Evolutionary conservation across 2,113 vertebrate genomes (phyloP), one percentile per base, ranked within the genome.

Genomic region (Catharus fuscescens): DNA sequence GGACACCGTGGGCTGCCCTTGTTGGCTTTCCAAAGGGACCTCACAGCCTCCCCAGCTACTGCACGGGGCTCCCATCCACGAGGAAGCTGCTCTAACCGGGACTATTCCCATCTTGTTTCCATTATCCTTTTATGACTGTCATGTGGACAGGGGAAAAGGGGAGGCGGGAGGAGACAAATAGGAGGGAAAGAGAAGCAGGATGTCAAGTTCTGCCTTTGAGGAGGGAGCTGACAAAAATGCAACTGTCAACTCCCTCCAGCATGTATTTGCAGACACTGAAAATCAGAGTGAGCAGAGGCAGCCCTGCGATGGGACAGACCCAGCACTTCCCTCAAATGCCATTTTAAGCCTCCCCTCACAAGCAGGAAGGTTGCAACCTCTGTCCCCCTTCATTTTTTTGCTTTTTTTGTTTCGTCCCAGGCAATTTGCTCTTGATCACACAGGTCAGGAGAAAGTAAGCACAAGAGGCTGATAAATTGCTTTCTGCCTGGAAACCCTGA

Each of bases 61-160:
- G 92, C 52, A 3, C 1, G 5, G 1, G 1, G 69, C 57, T 94
- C 61, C 67, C 69, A 74, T 80, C 86, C 92, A 95, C 88, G 69
- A 74, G 90, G 94, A 92, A 95, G 94, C 93, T 92, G 85, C 86
- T 80, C 38, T 71, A 93, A 61, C 31, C 10, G 0, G 69, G 69
- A 88, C 86, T 80, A 24, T 61, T 74, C 90, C 88, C 96, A 93
- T 94, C 90, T 92, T 96, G 92, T 96, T 97, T 78, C 88, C 94
- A 97, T 96, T 96, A 94, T 92, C 79, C 79, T 94, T 97, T 96
- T 93, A 96, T 92, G 94, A 65, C 88, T 92, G 88, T 95, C 94
- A 95, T 93, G 86, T 67, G 90, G 92, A 92, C 82, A 93, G 72
- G 76, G 85, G 76, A 25, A 34, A 77, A 76, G 62, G 74, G 64